Evolutionary conservation across 2,888 invertebrate species (phyloP).

Genomic region (Eucera pruinosa): DNA sequence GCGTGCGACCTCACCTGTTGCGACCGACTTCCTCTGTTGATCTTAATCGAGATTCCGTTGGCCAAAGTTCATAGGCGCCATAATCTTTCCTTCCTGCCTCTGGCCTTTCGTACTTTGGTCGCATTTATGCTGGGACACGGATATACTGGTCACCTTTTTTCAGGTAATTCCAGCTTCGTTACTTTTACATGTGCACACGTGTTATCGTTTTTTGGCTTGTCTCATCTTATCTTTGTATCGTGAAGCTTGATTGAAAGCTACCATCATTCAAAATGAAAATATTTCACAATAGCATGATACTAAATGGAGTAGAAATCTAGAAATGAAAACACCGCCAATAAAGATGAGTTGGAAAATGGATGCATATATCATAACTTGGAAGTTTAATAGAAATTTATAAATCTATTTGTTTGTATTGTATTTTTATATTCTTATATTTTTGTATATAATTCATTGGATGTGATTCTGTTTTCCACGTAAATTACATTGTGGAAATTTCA

Average conservation of each 20-base stretch:
- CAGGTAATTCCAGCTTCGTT: conserved; percentile 1
- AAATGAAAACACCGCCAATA: too few species aligned
- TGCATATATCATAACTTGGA: too few species aligned
- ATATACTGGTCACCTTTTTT: conserved; percentile 26
- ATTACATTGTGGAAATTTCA: too few species aligned
- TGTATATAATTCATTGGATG: too few species aligned
- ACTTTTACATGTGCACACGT: not conserved
- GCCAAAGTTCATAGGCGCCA: conserved; percentile 54
- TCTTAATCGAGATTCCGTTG: conserved; percentile 62
- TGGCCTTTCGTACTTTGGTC: conserved; percentile 1
- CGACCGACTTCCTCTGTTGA: conserved; percentile 64
- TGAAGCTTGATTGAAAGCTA: conserved; percentile 1
- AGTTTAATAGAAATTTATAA: too few species aligned
- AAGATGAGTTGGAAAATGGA: too few species aligned
- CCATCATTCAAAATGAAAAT: not conserved
- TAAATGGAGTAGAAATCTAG: not conserved
- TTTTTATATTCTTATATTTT: too few species aligned
- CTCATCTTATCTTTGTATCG: conserved; percentile 5
- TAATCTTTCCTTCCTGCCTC: conserved; percentile 48
- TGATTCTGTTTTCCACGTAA: too few species aligned
- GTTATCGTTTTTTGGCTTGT: not conserved
- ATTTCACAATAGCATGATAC: not conserved
- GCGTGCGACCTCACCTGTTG: conserved; percentile 69
- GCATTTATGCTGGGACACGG: conserved; percentile 5
- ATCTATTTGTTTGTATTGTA: too few species aligned